Percentiles rank a stretch among this genome's conserved stretches.
Conservation (phyloP, 2,797 vertebrate genomes). For the Labeo calbasu region DNA sequence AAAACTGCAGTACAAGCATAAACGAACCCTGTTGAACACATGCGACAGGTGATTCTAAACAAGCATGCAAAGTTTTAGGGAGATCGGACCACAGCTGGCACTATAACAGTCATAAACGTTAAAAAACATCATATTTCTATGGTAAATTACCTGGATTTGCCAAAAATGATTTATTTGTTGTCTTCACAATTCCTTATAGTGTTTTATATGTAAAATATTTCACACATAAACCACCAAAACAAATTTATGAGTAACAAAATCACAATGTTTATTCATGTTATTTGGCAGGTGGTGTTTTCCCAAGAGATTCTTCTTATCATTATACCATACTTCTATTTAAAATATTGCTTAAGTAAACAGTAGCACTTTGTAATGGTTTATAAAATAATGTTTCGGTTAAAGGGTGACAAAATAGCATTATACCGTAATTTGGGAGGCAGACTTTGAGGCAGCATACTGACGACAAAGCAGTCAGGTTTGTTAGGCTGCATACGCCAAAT, state of each 20-base stretch:
- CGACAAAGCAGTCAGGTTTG: constrained; percentile 80
- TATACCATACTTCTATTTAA: background rate
- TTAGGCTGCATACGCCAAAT: constrained; percentile 80
- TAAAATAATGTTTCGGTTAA: background rate
- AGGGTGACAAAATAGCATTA: background rate
- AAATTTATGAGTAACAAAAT: background rate
- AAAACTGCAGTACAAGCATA: too few species aligned
- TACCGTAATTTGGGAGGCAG: constrained; percentile 84
- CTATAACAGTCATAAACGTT: too few species aligned
- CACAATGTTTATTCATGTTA: background rate
- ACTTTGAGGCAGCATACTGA: constrained; percentile 89
- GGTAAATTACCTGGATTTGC: too few species aligned
- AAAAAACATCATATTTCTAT: too few species aligned
- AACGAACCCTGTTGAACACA: too few species aligned
- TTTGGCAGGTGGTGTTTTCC: background rate
- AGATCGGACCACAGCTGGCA: too few species aligned
- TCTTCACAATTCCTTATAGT: background rate
- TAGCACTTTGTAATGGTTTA: background rate
- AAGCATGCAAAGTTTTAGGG: too few species aligned
- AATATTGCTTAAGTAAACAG: background rate
- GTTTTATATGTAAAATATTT: background rate
- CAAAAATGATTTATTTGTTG: background rate
- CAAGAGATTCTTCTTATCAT: background rate
- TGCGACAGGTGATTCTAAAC: too few species aligned
- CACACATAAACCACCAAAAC: background rate